Conservation (phyloP, 2,797 vertebrate genomes). For the Chaetophractus vellerosus region DNA sequence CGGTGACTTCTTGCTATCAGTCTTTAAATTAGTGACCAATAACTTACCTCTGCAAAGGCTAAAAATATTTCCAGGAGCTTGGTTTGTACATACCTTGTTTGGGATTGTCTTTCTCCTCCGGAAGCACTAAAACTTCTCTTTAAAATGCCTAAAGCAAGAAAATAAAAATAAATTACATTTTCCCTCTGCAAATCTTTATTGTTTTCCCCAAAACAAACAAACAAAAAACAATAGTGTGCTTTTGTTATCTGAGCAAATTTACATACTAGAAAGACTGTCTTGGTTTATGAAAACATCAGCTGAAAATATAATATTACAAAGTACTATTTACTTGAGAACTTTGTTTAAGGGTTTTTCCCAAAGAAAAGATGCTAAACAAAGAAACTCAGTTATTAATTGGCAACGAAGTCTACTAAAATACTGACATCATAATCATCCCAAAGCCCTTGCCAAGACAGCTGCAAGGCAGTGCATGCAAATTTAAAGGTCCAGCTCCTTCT, state of each 20-base stretch:
- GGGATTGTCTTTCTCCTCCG: constrained; percentile 87
- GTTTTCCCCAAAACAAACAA: background rate
- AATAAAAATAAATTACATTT: constrained; percentile 65
- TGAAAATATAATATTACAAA: constrained; percentile 64
- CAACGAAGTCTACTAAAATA: constrained; percentile 30
- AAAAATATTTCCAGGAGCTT: constrained; percentile 57
- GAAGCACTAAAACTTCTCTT: constrained; percentile 88
- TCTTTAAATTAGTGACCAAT: background rate
- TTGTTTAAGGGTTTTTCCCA: background rate
- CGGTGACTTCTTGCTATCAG: background rate
- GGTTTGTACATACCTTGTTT: constrained; percentile 85
- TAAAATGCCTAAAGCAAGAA: constrained; percentile 87
- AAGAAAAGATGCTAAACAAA: constrained; percentile 57
- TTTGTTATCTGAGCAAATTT: background rate
- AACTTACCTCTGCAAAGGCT: background rate
- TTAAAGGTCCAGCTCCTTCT: background rate
- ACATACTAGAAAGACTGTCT: background rate
- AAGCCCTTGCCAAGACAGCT: background rate
- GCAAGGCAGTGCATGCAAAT: background rate
- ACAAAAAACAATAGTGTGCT: background rate
- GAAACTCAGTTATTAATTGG: background rate
- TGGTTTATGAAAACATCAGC: constrained; percentile 19
- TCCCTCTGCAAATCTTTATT: background rate
- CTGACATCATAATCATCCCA: background rate
- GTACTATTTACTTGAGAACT: background rate